phyloP scores from a whole-genome alignment of 2,888 invertebrate species.

The Xestia rhomboidea region DNA sequence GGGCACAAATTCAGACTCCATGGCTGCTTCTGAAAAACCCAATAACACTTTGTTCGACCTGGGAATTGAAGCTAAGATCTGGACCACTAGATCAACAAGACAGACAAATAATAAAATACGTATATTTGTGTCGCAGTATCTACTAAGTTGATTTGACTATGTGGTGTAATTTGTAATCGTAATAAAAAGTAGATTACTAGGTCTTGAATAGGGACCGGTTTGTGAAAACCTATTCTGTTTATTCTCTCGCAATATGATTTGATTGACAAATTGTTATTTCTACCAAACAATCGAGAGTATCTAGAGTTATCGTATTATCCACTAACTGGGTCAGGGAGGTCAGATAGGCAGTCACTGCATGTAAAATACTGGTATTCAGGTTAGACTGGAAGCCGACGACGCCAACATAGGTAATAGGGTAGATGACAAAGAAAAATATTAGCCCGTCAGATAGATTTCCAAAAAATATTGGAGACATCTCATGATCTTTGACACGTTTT shows the following conservation, averaged over 20 bases:
- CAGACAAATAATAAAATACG: neutral
- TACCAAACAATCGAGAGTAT: neutral
- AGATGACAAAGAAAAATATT: too few relatives aligned
- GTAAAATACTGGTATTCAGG: neutral
- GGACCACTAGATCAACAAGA: too few relatives aligned
- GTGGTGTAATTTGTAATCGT: constrained; percentile 19
- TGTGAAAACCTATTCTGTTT: neutral
- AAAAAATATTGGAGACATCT: too few relatives aligned
- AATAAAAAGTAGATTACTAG: constrained; percentile 15
- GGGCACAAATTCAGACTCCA: neutral
- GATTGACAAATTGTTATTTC: neutral
- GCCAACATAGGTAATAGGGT: too few relatives aligned
- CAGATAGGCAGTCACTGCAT: neutral
- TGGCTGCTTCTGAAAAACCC: neutral
- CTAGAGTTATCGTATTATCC: neutral
- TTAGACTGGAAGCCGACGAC: neutral
- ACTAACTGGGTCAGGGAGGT: neutral
- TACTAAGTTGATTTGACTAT: neutral
- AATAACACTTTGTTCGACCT: neutral
- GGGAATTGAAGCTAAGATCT: neutral
- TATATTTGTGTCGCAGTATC: constrained; percentile 3
- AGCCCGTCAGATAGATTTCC: too few relatives aligned
- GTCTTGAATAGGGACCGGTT: constrained; percentile 2
- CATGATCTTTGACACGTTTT: too few relatives aligned
- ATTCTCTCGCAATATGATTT: neutral